A percentile compares a stretch with the other conserved stretches of the same genome.
Evolutionary conservation across 2,888 invertebrate genomes (phyloP).

Genomic region (Caenorhabditis macrosperma): DNA sequence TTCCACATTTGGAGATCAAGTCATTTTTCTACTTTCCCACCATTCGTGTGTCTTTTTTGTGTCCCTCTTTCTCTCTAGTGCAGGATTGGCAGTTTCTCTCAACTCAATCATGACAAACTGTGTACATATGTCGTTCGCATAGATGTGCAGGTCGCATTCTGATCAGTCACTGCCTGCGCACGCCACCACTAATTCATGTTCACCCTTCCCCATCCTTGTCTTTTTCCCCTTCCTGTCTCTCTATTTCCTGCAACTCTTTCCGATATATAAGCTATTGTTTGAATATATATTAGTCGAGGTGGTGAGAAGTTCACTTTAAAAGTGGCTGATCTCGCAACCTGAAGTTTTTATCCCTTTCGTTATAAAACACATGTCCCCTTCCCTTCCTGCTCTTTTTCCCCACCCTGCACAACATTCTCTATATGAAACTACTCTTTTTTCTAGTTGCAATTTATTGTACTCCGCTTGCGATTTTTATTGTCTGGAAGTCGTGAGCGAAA

Average conservation of each 20-base stretch:
- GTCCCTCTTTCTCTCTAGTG: conserved; percentile 2
- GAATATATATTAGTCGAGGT: conserved; percentile 31
- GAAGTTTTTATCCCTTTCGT: conserved; percentile 39
- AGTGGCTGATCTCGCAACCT: conserved; percentile 5
- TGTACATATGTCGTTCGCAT: conserved; percentile 46
- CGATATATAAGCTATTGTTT: conserved; percentile 35
- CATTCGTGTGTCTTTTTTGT: conserved; percentile 22
- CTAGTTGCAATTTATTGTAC: conserved; percentile 49
- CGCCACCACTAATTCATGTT: conserved; percentile 5
- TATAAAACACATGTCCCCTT: conserved; percentile 40
- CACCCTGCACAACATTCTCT: neutral
- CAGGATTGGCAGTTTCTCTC: conserved; percentile 56
- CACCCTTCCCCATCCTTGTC: neutral
- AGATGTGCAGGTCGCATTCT: conserved; percentile 56
- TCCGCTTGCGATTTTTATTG: conserved; percentile 21
- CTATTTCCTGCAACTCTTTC: conserved; percentile 22
- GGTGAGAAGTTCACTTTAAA: conserved; percentile 24
- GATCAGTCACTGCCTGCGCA: conserved; percentile 38
- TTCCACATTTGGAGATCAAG: conserved; percentile 34
- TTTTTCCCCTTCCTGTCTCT: conserved; percentile 1
- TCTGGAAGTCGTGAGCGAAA: conserved; percentile 34
- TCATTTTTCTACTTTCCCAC: conserved; percentile 5
- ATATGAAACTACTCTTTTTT: conserved; percentile 49
- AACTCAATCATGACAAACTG: conserved; percentile 55
- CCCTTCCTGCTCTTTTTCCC: conserved; percentile 11